These are phyloP conservation scores for Anadara kagoshimensis DNA, from an alignment of 1,140 invertebrate species.

Conservation along the genomic window DNA sequence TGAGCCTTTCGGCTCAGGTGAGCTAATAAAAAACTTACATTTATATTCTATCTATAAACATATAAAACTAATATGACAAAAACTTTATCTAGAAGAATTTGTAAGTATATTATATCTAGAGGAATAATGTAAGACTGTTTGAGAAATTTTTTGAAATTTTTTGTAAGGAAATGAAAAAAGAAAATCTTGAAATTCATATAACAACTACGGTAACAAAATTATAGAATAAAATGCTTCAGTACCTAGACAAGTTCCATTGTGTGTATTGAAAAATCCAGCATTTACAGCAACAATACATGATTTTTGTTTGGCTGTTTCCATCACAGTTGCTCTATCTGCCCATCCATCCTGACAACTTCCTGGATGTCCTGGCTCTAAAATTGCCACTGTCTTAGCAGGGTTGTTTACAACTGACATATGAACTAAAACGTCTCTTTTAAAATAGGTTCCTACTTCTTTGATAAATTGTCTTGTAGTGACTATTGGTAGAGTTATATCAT, in stretches of 20 bases:
- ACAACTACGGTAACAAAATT: no score
- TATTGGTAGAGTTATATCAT: conserved; percentile 35
- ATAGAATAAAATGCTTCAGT: conserved; percentile 21
- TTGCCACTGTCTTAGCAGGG: conserved; percentile 62
- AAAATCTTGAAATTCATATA: no score
- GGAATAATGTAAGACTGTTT: no score
- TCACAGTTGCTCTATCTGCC: conserved; percentile 55
- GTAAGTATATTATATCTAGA: no score
- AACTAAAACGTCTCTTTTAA: conserved; percentile 30
- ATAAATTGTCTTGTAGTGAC: conserved; percentile 51
- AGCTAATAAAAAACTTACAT: no score
- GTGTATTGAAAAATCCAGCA: conserved; percentile 73
- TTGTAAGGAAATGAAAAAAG: no score
- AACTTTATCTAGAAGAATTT: no score
- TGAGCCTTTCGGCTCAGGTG: no score
- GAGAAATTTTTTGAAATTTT: no score
- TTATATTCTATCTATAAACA: no score
- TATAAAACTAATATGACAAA: no score
- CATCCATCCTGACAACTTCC: conserved; percentile 56
- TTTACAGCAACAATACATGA: conserved; percentile 70
- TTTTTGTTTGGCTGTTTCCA: conserved; percentile 52
- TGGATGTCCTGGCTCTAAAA: conserved; percentile 62
- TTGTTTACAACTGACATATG: conserved; percentile 59
- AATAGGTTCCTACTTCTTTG: conserved; percentile 37
- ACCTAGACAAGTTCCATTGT: conserved; percentile 69